Evolutionary conservation across 92 coral and sea anemone species (phyloP).

Genomic region (Umimayanthus kanabou): DNA sequence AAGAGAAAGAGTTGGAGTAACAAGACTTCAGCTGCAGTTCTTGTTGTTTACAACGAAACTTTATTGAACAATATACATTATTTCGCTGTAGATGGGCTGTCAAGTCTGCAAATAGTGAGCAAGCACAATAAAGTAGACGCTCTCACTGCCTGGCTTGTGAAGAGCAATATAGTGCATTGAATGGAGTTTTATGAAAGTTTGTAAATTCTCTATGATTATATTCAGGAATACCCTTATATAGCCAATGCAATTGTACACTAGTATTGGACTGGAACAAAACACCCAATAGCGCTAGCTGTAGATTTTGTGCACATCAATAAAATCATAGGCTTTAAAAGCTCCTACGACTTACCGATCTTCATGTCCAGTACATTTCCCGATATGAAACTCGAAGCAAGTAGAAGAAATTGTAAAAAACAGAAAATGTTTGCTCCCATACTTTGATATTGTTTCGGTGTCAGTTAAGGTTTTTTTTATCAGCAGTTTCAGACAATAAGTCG

Average conservation of each 20-base stretch:
- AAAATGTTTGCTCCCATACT: neutral
- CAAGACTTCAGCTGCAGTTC: too few species aligned
- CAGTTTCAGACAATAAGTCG: neutral
- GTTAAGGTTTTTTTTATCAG: neutral
- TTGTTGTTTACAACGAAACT: neutral
- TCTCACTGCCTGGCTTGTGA: neutral
- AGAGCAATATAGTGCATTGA: neutral
- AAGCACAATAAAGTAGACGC: neutral
- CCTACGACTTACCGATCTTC: slow-evolving; percentile 12
- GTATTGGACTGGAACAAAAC: neutral
- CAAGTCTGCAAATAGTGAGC: neutral
- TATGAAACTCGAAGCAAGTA: neutral
- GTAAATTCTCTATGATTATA: neutral
- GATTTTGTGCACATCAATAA: neutral
- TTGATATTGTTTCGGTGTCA: too few species aligned
- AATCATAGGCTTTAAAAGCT: neutral
- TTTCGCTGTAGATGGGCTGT: neutral
- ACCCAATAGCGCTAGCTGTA: neutral
- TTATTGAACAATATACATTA: too few species aligned
- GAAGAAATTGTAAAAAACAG: neutral
- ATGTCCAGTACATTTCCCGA: slow-evolving; percentile 10
- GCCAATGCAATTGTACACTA: neutral
- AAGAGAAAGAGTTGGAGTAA: too few species aligned
- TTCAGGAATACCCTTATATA: neutral
- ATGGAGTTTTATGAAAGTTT: neutral